Evolutionary conservation across 2,888 invertebrate species (phyloP), one percentile per base, ranked within the genome.

Genomic region (Eudasyphora cyanicolor): DNA sequence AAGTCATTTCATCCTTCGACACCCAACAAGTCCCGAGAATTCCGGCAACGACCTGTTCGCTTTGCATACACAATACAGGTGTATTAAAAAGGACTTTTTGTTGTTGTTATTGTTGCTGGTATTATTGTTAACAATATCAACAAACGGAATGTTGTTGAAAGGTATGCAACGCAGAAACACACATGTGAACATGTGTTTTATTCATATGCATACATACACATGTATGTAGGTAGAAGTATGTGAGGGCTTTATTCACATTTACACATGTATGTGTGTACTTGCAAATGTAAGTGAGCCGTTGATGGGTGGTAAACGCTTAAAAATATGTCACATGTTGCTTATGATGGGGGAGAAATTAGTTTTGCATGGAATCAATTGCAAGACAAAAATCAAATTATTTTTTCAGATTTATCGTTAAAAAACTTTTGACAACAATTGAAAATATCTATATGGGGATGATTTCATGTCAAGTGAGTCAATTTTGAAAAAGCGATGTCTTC

Each of bases 241-340:
- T 2, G 45, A 2, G 45, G 2, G 45, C 6, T n/a, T 57, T n/a
- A 45, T 45, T 14, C 14, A 45, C 45, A n/a, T 45, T 45, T 45
- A 45, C 45, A 45, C 45, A 45, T 45, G n/a, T n/a, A n/a, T n/a
- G n/a, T n/a, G n/a, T n/a, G n/a, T n/a, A n/a, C n/a, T n/a, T n/a
- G n/a, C n/a, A n/a, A n/a, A n/a, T n/a, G n/a, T n/a, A n/a, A n/a
- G n/a, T n/a, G n/a, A n/a, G n/a, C n/a, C n/a, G n/a, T 45, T 45
- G 45, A n/a, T n/a, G n/a, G 21, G 54, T 54, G 21, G 54, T 54
- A 54, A 54, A 54, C 24, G 54, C 54, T 54, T n/a, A 24, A 54
- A 54, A 54, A 54, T 57, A 57, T 57, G 57, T 57, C 57, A 57
- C 57, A 57, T 57, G 57, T 57, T 57, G 57, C 57, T 57, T 57